Base-by-base conservation (phyloP, 1,140 invertebrate species). In the Drosophila melanica region DNA sequence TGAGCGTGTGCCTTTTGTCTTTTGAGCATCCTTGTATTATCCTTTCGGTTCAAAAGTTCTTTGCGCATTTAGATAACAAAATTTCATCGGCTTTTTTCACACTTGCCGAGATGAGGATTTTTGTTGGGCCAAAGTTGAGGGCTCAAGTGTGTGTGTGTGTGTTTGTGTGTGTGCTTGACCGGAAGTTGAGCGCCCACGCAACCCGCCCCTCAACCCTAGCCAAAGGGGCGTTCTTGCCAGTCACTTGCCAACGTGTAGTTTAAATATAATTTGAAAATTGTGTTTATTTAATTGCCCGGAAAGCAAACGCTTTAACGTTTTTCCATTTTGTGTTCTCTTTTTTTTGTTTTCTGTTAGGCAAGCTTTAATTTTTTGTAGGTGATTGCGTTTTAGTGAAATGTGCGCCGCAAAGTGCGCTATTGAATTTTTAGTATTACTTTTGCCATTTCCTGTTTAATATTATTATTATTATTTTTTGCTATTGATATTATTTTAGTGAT, bases 201-300 rank as follows among this genome's bases (percentile, higher is more conserved):
- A 42, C 64, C 62, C 48, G 68, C 45, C 41, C 47, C 55, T 4
- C 41, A 18, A 6, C 14, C 66, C 54, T 20, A 51, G 4, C 16
- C 57, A 57, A 45, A 55, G 16, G 45, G 50, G 65, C 35, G 35
- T n/a, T 41, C 41, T 53, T 55, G 30, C 8, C 30, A 37, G 30
- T 42, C 23, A 42, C 23, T 59, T 42, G 47, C 35, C 70, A 67
- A 65, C 57, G 62, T 89, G 72, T 89, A 84, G 79, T 89, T 89
- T 89, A 89, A 89, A 89, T 89, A 90, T 87, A 80, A 89, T 89
- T 89, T 84, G 79, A 77, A 89, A 89, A 89, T 89, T 89, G 84
- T 89, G 84, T 89, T 89, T 80, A 89, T 89, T 89, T 89, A 89
- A 89, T 89, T 89, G 84, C 65, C 77, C 77, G 85, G 84, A 89